Percentiles rank a stretch among this genome's conserved stretches.
These are phyloP conservation scores for Hoplias malabaricus DNA, from an alignment of 2,113 vertebrate species.

Conservation along the genomic window DNA sequence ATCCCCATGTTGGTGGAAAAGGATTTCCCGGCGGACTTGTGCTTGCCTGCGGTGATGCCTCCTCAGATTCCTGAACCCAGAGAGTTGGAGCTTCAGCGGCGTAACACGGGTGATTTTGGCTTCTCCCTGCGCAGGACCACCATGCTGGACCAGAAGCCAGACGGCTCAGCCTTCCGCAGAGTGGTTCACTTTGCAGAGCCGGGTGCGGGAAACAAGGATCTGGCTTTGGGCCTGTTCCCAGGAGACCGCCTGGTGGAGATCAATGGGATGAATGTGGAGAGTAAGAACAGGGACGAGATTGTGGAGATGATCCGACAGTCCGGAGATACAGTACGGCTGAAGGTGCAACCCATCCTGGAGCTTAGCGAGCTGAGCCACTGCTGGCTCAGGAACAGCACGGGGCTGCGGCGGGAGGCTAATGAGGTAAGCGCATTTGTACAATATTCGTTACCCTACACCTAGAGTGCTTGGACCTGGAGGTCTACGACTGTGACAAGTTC, in stretches of 20 bases:
- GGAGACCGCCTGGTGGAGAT: constrained; percentile 94
- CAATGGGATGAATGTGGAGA: constrained; percentile 91
- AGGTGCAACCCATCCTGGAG: constrained; percentile 95
- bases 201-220: constrained; percentile 85
- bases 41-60: constrained; percentile 77
- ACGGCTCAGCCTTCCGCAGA: constrained; percentile 82
- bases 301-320: constrained; percentile 99
- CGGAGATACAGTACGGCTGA: constrained; percentile 86
- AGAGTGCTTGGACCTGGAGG: background rate
- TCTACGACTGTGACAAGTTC: background rate
- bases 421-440: constrained; percentile 79
- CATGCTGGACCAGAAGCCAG: constrained; percentile 84
- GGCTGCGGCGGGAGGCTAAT: constrained; percentile 67
- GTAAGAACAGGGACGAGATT: constrained; percentile 89
- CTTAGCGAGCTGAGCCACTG: constrained; percentile 90
- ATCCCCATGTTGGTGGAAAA: constrained; percentile 82
- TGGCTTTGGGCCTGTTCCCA: constrained; percentile 86
- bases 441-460: background rate
- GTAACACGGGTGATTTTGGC: constrained; percentile 93
- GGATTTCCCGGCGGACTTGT: constrained; percentile 80
- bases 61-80: constrained; percentile 74
- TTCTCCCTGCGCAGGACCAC: constrained; percentile 92
- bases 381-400: constrained; percentile 83
- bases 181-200: constrained; percentile 96
- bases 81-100: constrained; percentile 86